These are phyloP conservation scores for Pipa parva DNA, from an alignment of 2,113 vertebrate genomes.

Conservation along the genomic window DNA sequence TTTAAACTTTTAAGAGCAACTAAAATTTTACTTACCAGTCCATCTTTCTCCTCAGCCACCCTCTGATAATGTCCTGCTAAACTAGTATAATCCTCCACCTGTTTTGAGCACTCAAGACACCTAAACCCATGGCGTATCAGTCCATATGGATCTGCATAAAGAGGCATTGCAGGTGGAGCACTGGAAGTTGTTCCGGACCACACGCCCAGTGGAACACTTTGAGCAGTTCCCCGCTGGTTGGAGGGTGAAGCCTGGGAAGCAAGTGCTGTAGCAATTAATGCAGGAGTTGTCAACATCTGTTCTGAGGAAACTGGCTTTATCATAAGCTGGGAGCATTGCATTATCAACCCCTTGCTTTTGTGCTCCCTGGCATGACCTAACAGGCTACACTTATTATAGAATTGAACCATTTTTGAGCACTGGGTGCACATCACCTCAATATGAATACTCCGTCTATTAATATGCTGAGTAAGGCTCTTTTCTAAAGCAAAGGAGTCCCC, in stretches of 20 bases:
- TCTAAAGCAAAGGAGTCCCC: constrained; percentile 90
- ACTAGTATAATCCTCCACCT: constrained; percentile 74
- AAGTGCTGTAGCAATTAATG: constrained; percentile 43
- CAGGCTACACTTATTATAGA: constrained; percentile 93
- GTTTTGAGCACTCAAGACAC: constrained; percentile 90
- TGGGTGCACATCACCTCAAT: constrained; percentile 90
- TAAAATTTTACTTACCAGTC: constrained; percentile 73
- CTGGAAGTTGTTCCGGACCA: constrained; percentile 44
- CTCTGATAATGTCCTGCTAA: constrained; percentile 92
- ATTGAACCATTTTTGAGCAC: constrained; percentile 81
- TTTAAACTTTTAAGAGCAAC: neutral
- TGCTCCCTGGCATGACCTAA: constrained; percentile 89
- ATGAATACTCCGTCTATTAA: constrained; percentile 83
- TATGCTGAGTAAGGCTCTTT: constrained; percentile 84
- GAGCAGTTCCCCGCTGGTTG: constrained; percentile 36
- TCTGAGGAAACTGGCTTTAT: constrained; percentile 84
- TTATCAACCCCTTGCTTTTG: constrained; percentile 82
- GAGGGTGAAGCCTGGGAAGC: constrained; percentile 44
- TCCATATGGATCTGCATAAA: constrained; percentile 72
- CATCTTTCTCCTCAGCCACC: constrained; percentile 73
- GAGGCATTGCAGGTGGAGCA: constrained; percentile 74
- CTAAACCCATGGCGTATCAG: constrained; percentile 73
- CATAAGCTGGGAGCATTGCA: constrained; percentile 94
- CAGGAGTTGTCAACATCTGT: constrained; percentile 77
- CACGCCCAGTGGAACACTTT: constrained; percentile 15